Conservation (phyloP, 2,113 vertebrate species). For the Echinops telfairi region DNA sequence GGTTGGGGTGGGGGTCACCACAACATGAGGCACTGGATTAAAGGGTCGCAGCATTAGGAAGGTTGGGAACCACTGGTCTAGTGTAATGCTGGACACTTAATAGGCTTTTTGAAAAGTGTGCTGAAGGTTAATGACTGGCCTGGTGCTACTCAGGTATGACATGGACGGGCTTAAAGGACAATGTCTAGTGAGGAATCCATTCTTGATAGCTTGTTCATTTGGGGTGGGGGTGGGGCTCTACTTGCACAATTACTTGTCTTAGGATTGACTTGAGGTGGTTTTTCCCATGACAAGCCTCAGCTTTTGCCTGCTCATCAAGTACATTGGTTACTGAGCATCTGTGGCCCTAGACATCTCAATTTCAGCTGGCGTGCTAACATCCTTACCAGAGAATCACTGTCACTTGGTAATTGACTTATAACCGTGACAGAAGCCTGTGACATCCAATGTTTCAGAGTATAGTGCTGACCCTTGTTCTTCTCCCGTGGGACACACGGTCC, state of each 20-base stretch:
- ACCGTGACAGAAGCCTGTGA: slow-evolving; percentile 62
- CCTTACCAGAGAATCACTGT: slow-evolving; percentile 33
- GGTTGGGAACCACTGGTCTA: too few relatives aligned
- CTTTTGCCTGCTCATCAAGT: slow-evolving; percentile 1
- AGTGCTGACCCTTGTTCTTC: slow-evolving; percentile 11
- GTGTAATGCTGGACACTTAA: not conserved
- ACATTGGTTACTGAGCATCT: not conserved
- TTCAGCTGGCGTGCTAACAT: slow-evolving; percentile 33
- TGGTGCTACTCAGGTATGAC: not conserved
- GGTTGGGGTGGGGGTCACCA: too few relatives aligned
- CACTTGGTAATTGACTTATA: slow-evolving; percentile 70
- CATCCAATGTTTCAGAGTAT: slow-evolving; percentile 52
- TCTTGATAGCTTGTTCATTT: slow-evolving; percentile 39
- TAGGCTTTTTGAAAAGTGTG: not conserved
- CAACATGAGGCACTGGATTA: too few relatives aligned
- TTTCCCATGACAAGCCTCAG: not conserved
- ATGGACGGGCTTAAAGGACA: not conserved
- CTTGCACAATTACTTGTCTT: not conserved
- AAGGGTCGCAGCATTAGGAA: too few relatives aligned
- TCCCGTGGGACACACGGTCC: not conserved
- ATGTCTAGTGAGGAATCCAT: not conserved
- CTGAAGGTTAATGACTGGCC: not conserved
- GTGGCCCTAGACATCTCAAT: slow-evolving; percentile 52
- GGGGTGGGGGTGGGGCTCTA: not conserved
- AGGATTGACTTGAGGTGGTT: not conserved